A percentile compares a stretch with the other conserved stretches of the same genome.
Conservation (phyloP, 2,113 vertebrate genomes). For the Silurus glanis region DNA sequence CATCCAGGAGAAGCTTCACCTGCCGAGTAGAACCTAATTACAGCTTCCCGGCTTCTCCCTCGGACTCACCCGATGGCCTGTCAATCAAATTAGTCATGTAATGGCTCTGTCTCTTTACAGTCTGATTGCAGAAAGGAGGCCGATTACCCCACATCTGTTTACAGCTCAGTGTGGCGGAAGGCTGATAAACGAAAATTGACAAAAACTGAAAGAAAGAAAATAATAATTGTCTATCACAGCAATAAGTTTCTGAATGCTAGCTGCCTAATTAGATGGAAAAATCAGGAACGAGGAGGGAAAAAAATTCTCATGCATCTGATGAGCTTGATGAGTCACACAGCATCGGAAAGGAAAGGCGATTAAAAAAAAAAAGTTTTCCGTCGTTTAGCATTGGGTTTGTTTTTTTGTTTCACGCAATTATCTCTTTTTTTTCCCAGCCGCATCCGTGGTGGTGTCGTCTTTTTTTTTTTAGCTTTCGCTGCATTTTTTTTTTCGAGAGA, state of each 20-base stretch:
- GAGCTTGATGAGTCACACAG: conserved; percentile 31
- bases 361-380: conserved; percentile 1
- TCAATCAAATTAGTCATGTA: conserved; percentile 56
- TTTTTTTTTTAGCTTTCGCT: no score
- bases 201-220: conserved; percentile 20
- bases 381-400: neutral
- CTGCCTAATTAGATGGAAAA: conserved; percentile 28
- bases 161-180: conserved; percentile 27
- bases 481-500: no score
- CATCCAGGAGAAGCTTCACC: conserved; percentile 46
- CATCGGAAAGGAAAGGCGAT: conserved; percentile 41
- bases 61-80: conserved; percentile 34
- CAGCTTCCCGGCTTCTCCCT: conserved; percentile 31
- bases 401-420: neutral
- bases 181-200: conserved; percentile 28
- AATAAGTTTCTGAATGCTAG: conserved; percentile 21
- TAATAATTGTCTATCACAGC: conserved; percentile 1
- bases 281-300: conserved; percentile 37
- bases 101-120: conserved; percentile 44
- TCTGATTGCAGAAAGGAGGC: conserved; percentile 9
- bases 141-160: conserved; percentile 29
- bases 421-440: conserved; percentile 27
- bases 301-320: conserved; percentile 32
- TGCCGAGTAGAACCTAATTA: conserved; percentile 53
- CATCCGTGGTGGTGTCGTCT: no score